Evolutionary conservation across 2,113 vertebrate genomes (phyloP), one percentile per base, ranked within the genome.

Genomic region (Gasterosteus aculeatus): DNA sequence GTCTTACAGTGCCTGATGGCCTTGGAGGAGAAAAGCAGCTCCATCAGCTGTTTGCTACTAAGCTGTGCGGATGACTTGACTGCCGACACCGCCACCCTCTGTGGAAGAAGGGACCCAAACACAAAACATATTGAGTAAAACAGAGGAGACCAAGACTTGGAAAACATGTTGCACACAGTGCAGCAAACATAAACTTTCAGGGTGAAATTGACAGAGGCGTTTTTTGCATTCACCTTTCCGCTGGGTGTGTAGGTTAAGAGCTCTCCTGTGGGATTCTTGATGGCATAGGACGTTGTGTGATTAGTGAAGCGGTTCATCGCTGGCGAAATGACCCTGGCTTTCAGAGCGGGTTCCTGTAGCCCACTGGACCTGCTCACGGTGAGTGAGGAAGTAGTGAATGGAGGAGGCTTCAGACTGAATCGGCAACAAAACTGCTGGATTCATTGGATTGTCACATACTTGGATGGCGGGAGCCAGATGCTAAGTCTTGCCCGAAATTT

Each of bases 1-100:
- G 94, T 96, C 90, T 98, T 98, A 90, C 97, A 98, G 90, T 97
- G 96, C 19, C 95, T 92, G 0, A 96, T 95, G 14, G 96, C 96
- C 95, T 98, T 92, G 1, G 84, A 83, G 81, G 58, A 78, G 80
- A 92, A 92, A 64, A 94, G 91, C 62, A 94, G 89, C 83, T 94
- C 93, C 16, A 94, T 87, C 77, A 94, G 92, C 86, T 94, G 94
- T 75, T 93, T 94, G 78, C 92, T 91, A 74, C 89, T 94, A 39
- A 94, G 88, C 71, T 94, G 94, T 61, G 91, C 80, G 14, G 93
- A 91, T 1, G 93, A 89, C 80, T 92, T 91, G 42, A 93, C 90
- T 3, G 88, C 86, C 19, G 93, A 91, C 58, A 93, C 92, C 65
- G 77, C 46, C 77, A 93, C 92, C 70, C 80, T 93, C 94, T 95